These are phyloP conservation scores for Apostichopus californicus DNA, from an alignment of 35 echinoderm and acorn worm genomes.

Conservation along the genomic window DNA sequence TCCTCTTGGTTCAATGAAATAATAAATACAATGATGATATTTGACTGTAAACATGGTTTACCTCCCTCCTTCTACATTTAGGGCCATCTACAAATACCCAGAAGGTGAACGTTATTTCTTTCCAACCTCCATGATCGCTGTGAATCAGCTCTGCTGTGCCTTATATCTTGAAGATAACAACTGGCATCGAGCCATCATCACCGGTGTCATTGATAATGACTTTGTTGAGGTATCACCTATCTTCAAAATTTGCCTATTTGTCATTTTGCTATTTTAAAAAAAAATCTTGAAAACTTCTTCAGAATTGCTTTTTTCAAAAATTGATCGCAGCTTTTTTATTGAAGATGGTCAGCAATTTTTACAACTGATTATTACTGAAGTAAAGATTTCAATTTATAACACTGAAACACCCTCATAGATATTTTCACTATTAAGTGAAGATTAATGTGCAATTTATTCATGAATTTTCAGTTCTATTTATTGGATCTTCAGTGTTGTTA, in stretches of 20 bases:
- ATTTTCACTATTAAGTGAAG: no score
- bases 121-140: slow-evolving; percentile 87
- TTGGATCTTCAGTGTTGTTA: no score
- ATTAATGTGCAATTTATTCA: no score
- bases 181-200: slow-evolving; percentile 95
- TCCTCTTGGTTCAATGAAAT: no score
- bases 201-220: slow-evolving; percentile 80
- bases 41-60: no score
- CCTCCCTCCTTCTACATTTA: slow-evolving; percentile 6
- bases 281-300: not conserved
- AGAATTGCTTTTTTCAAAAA: not conserved
- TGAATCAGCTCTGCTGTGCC: slow-evolving; percentile 90
- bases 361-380: no score
- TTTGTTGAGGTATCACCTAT: slow-evolving; percentile 77
- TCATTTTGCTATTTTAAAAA: not conserved
- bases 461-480: no score
- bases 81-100: slow-evolving; percentile 79
- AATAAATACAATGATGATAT: no score
- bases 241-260: not conserved
- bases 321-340: not conserved
- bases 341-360: no score
- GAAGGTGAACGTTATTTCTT: slow-evolving; percentile 88
- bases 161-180: slow-evolving; percentile 91
- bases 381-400: no score
- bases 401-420: no score